Evolutionary conservation across 2,797 vertebrate genomes (phyloP), one percentile per base, ranked within the genome.

Genomic region (Bryconaethiops microstoma): DNA sequence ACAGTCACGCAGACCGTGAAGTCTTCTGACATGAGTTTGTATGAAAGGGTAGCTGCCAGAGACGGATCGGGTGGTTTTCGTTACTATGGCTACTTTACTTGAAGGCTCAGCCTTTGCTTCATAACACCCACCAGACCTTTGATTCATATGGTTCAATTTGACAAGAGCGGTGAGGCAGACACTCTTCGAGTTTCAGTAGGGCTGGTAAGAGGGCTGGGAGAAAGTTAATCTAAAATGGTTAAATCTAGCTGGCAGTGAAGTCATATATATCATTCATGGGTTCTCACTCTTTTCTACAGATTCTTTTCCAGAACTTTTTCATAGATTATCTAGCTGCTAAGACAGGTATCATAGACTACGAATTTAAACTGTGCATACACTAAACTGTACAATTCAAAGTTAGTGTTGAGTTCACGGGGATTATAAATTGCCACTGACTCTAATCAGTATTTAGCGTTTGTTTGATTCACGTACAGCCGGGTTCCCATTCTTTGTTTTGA

Each of bases 11-110:
- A 23, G 67, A 17, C 19, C 25, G 39, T 67, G n/a, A 68, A 50
- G 45, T 74, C 54, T 74, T 42, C 19, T 73, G 72, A 74, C 7
- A 42, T 8, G 54, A 74, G 71, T 21, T 59, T 40, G 21, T 42
- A 29, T 40, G 35, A 74, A 74, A 74, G 35, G 19, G 42, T n/a
- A 74, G 55, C 55, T 42, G 54, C 39, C 54, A 60, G 35, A 60
- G 72, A 74, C 1, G 13, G 35, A 74, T 16, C 4, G 9, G 5
- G 25, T 19, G 12, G 8, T 57, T 59, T 74, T 60, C 5, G 72
- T 60, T 60, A 74, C 29, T 60, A 45, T 45, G 55, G 17, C 39
- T 40, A 42, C 55, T 74, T 59, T n/a, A 19, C 54, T 59, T 74
- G 10, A 74, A 60, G 55, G 54, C 21, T 60, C 21, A 74, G 60